Evolutionary conservation across 92 coral and sea anemone genomes (phyloP).

Genomic region (Phenganax marumi): DNA sequence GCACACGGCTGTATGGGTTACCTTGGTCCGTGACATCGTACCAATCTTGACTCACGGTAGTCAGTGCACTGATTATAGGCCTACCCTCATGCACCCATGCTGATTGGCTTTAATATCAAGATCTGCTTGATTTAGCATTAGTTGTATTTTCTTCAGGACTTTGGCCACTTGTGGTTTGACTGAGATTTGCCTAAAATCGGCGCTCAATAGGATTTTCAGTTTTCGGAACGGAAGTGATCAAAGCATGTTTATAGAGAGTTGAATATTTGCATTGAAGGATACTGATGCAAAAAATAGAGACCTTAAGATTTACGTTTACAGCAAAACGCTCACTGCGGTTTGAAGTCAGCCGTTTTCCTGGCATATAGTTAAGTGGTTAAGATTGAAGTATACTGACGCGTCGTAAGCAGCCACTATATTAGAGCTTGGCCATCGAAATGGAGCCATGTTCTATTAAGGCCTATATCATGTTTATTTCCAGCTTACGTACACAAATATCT

Average conservation of each 20-base stretch:
- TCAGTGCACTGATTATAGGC: not conserved
- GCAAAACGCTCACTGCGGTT: conserved; percentile 35
- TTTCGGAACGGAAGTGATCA: conserved; percentile 58
- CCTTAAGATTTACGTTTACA: conserved; percentile 49
- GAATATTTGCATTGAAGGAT: conserved; percentile 50
- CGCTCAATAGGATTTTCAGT: conserved; percentile 23
- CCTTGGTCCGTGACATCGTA: not conserved
- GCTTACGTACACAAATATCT: no score
- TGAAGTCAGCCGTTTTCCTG: no score
- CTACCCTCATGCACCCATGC: conserved; percentile 47
- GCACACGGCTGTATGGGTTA: not conserved
- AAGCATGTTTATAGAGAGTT: conserved; percentile 51
- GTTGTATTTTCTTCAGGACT: conserved; percentile 53
- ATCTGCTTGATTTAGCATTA: conserved; percentile 37
- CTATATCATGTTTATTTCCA: no score
- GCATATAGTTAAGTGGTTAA: no score
- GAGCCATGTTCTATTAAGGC: no score
- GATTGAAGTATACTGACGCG: no score
- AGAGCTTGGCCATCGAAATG: no score
- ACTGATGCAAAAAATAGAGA: conserved; percentile 30
- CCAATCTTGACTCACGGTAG: no score
- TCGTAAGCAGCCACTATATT: conserved; percentile 16
- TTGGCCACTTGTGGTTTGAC: conserved; percentile 55
- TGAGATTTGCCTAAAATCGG: conserved; percentile 50
- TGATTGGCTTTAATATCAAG: conserved; percentile 32